Conservation (phyloP, 2,888 invertebrate genomes). For the Euspilapteryx auroguttella region DNA sequence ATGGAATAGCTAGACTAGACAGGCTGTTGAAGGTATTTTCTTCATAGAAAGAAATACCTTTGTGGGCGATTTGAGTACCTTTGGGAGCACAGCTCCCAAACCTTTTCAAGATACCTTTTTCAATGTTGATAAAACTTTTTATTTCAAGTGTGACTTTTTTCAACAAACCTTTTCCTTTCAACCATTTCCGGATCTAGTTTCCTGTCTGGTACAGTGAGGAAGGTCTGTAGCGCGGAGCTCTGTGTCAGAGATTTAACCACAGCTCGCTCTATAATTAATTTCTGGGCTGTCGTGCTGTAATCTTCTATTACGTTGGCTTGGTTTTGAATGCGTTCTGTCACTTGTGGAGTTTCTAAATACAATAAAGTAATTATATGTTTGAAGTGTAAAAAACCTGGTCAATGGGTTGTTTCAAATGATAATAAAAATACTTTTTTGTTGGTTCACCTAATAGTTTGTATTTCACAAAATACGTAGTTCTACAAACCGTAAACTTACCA, state of each 20-base stretch:
- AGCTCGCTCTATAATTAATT: constrained; percentile 25
- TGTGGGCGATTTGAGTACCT: too few species aligned
- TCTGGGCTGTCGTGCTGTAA: constrained; percentile 20
- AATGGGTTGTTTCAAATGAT: neutral
- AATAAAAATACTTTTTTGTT: neutral
- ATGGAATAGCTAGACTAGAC: too few species aligned
- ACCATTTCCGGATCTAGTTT: constrained; percentile 18
- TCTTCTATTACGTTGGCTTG: constrained; percentile 10
- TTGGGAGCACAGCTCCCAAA: too few species aligned
- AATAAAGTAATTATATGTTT: neutral
- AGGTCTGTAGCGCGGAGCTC: constrained; percentile 17
- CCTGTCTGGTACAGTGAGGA: constrained; percentile 17
- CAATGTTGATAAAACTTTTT: neutral
- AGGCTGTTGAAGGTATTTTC: too few species aligned
- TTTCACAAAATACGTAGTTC: too few species aligned
- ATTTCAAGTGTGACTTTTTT: neutral
- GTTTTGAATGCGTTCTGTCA: neutral
- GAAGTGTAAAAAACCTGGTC: neutral
- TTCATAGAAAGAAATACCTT: too few species aligned
- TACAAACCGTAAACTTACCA: too few species aligned
- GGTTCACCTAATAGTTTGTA: constrained; percentile 3
- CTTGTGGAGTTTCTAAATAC: neutral
- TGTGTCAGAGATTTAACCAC: constrained; percentile 26
- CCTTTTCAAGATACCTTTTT: neutral
- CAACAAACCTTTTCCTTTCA: constrained; percentile 29